These are phyloP conservation scores for Galaxea fascicularis DNA, from an alignment of 92 coral and sea anemone genomes.

Conservation along the genomic window DNA sequence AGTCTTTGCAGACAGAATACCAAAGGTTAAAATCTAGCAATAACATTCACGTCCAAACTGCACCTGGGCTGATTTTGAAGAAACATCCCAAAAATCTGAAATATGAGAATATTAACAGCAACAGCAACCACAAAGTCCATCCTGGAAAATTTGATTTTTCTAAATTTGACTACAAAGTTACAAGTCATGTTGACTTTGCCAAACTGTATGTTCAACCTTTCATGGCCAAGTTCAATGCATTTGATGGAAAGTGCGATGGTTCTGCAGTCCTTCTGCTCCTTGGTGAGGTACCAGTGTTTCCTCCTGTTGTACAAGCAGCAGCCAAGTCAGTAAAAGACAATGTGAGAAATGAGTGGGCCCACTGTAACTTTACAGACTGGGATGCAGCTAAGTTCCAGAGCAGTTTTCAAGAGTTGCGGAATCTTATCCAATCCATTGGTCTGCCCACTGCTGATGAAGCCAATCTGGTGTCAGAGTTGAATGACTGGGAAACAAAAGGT, in stretches of 20 bases:
- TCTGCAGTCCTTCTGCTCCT: constrained; percentile 59
- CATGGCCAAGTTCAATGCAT: constrained; percentile 59
- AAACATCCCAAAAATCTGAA: constrained; percentile 25
- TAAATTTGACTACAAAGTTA: constrained; percentile 52
- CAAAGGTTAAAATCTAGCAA: constrained; percentile 26
- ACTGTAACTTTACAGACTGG: constrained; percentile 57
- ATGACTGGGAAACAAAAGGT: constrained; percentile 56
- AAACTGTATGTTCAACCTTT: constrained; percentile 44
- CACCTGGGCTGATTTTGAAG: background rate
- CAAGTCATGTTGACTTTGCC: constrained; percentile 47
- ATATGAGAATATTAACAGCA: constrained; percentile 62
- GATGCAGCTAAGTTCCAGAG: constrained; percentile 34
- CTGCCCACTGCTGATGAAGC: constrained; percentile 16
- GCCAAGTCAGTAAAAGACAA: constrained; percentile 48
- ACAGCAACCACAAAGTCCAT: constrained; percentile 20
- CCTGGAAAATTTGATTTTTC: constrained; percentile 41
- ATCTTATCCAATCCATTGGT: constrained; percentile 27
- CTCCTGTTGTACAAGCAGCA: constrained; percentile 37
- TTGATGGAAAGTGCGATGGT: constrained; percentile 57
- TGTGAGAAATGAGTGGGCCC: constrained; percentile 64
- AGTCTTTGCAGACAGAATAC: constrained; percentile 64
- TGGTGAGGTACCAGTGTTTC: constrained; percentile 52
- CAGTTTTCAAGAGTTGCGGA: constrained; percentile 32
- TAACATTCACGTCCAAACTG: constrained; percentile 64
- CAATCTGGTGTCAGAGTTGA: constrained; percentile 1